Base-by-base conservation (phyloP, 1,140 invertebrate species). In the Penaeus vannamei region DNA sequence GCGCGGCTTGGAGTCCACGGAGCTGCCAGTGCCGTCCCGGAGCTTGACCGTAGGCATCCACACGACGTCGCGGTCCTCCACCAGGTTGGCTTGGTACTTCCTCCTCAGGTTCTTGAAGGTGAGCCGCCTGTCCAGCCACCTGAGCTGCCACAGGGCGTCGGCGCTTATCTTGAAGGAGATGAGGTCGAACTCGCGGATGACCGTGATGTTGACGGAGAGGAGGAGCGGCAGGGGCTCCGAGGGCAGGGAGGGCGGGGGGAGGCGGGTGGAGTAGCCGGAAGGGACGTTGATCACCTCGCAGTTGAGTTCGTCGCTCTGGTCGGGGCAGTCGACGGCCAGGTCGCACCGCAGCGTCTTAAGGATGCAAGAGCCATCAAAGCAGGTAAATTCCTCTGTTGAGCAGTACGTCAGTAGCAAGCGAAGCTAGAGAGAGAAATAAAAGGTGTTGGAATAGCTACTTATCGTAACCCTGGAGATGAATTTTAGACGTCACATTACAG, bases 321-420 rank as follows among this genome's bases (percentile, higher is more conserved):
- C 89, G 19, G 60, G 53, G 69, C 89, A 90, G 64, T 90, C 80
- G 7, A 59, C 64, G 8, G 77, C 53, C 22, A 89, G 29, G 86
- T 91, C 84, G 42, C 90, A 91, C 23, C 90, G 66, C 12, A 64
- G 85, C 23, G 64, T n/a, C 62, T 80, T 59, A 26, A 60, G 81
- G 64, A 89, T 82, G 84, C 90, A 91, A 29, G 60, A 32, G 23
- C 90, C 90, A 64, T 91, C 76, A n/a, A 80, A 64, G 61, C 90
- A 91, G 2, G 90, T 91, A 26, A 82, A 91, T 62, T 91, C 84
- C 19, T 62, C 17, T 20, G 61, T 66, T 22, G 26, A 69, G 46
- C 90, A 87, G n/a, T 26, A 59, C 23, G 86, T 87, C 36, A 87
- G 46, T 90, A 94, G 93, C 53, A 94, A 93, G 19, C 92, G 91